Conservation (phyloP, 2,113 vertebrate species). For the Piprites chloris region DNA sequence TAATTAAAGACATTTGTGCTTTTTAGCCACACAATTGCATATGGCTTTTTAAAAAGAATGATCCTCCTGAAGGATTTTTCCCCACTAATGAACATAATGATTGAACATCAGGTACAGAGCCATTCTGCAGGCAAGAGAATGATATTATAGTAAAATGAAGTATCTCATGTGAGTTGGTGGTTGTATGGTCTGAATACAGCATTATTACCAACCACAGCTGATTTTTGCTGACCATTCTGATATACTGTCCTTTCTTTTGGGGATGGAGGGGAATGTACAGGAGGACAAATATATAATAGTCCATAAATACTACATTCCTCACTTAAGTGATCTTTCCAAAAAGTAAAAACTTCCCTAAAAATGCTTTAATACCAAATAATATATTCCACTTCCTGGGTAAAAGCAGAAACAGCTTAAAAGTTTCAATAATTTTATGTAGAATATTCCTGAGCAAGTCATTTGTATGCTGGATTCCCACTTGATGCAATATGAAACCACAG, state of each 20-base stretch:
- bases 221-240: neutral
- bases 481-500: constrained; percentile 42
- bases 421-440: constrained; percentile 51
- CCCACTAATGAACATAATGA: neutral
- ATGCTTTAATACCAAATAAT: neutral
- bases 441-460: constrained; percentile 48
- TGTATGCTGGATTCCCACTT: constrained; percentile 57
- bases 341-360: neutral
- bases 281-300: neutral
- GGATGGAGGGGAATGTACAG: neutral
- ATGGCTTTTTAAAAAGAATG: neutral
- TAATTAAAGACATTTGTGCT: constrained; percentile 35
- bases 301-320: neutral
- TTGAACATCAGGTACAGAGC: neutral
- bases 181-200: neutral
- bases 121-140: neutral
- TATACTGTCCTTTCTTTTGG: neutral
- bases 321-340: neutral
- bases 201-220: neutral
- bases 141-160: neutral
- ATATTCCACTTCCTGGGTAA: neutral
- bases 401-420: constrained; percentile 31
- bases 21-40: constrained; percentile 23
- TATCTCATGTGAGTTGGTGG: neutral
- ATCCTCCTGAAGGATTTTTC: constrained; percentile 21